Evolutionary conservation across 2,797 vertebrate species (phyloP), one percentile per base, ranked within the genome.

Genomic region (Ceryle rudis): DNA sequence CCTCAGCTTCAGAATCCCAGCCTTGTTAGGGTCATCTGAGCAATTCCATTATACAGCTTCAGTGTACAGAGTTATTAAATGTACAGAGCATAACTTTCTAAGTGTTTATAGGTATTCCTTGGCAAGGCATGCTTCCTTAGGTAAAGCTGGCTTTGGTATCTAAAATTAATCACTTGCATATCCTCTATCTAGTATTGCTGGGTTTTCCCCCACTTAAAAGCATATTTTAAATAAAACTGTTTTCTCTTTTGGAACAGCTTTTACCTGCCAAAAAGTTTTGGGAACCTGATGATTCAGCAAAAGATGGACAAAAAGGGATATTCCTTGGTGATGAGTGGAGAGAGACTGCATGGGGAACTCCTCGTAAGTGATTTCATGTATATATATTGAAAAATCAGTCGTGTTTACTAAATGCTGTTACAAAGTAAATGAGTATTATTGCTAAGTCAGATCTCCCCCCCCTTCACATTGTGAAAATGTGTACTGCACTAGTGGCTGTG

Each of bases 231-330:
- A 83, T 70, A 22, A 92, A 79, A 57, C 7, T 1, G 1, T 91
- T 94, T 81, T 78, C 26, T 91, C 18, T 86, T 72, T 91, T 72
- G 73, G 65, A 94, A 82, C 95, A 99, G 99, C 99, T 99, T 97
- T 98, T 99, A 97, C 99, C 99, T 93, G 98, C 99, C 83, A 99
- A 99, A 98, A 99, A 99, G 96, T 99, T 99, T 96, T 99, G 99
- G 99, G 99, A 99, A 98, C 99, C 99, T 93, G 99, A 99, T 98
- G 99, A 99, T 97, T 97, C 99, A 97, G 98, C 99, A 96, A 99
- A 99, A 98, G 99, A 99, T 98, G 99, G 99, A 97, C 99, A 99
- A 97, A 99, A 99, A 99, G 99, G 99, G 96, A 99, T 99, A 98
- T 99, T 99, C 96, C 99, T 99, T 96, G 99, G 99, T 97, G 99